Conservation (phyloP, 1,140 invertebrate species). For the Pseudomyrmex sp. region DNA sequence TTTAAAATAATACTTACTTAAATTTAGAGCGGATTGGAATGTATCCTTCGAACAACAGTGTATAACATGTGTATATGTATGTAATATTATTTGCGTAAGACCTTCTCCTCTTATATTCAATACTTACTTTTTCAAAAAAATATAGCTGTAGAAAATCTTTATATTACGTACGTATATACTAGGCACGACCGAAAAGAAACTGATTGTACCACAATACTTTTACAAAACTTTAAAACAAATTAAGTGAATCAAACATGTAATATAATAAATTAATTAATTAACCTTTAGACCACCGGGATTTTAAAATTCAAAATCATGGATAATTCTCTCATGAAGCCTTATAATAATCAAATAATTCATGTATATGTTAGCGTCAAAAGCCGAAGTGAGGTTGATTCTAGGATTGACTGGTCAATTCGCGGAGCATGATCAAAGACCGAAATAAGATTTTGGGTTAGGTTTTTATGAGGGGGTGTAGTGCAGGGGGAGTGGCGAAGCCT, state of each 20-base stretch:
- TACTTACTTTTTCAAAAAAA: slow-evolving; percentile 2
- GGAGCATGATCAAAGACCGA: no score
- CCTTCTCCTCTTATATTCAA: neutral
- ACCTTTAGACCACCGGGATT: no score
- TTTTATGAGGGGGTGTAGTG: no score
- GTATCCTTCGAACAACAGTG: slow-evolving; percentile 25
- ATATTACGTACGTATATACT: slow-evolving; percentile 44
- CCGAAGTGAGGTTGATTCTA: no score
- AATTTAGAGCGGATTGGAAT: slow-evolving; percentile 31
- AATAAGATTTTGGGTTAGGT: no score
- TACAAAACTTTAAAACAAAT: slow-evolving; percentile 2
- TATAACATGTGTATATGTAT: neutral
- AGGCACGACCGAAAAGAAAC: slow-evolving; percentile 31
- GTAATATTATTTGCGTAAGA: neutral
- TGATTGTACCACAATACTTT: neutral
- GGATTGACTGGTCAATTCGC: no score
- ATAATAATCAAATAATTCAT: no score
- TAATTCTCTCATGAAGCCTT: no score
- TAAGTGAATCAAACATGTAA: neutral
- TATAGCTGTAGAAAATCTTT: slow-evolving; percentile 28
- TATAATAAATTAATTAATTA: no score
- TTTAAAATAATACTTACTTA: slow-evolving; percentile 48
- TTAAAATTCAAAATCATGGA: no score
- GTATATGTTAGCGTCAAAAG: no score
- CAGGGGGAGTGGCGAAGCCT: no score